Percentiles rank a stretch among this genome's conserved stretches.
These are phyloP conservation scores for Hycleus cichorii DNA, from an alignment of 1,140 invertebrate genomes.

Conservation along the genomic window DNA sequence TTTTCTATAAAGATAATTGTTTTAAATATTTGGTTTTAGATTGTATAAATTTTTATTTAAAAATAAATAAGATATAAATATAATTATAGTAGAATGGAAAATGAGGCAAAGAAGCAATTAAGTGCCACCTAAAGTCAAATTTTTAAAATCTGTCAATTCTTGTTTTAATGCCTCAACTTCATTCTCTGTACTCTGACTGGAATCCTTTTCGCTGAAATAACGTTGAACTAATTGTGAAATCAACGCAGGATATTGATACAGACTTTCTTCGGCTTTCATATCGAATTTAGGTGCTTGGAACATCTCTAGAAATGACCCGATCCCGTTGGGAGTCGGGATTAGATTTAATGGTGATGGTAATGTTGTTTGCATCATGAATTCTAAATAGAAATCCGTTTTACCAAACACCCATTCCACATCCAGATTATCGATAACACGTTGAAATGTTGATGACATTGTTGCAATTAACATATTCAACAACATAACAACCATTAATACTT, in stretches of 20 bases:
- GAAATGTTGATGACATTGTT: constrained; percentile 68
- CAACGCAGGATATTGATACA: constrained; percentile 41
- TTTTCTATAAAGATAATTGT: too few species aligned
- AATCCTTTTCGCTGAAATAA: constrained; percentile 46
- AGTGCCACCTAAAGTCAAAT: not conserved
- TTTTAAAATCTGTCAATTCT: constrained; percentile 24
- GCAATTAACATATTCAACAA: constrained; percentile 74
- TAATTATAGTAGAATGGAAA: too few species aligned
- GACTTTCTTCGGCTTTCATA: constrained; percentile 20
- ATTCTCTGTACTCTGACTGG: constrained; percentile 20
- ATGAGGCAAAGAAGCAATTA: too few species aligned
- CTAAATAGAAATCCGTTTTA: constrained; percentile 50
- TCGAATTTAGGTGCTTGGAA: constrained; percentile 28
- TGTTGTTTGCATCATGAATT: constrained; percentile 49
- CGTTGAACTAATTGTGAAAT: constrained; percentile 48
- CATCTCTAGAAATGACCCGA: constrained; percentile 42
- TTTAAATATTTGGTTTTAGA: too few species aligned
- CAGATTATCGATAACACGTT: constrained; percentile 54
- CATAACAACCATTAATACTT: constrained; percentile 62
- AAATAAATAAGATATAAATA: too few species aligned
- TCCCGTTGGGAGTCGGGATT: constrained; percentile 45
- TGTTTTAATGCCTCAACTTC: constrained; percentile 35
- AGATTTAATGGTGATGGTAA: constrained; percentile 52
- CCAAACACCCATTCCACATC: constrained; percentile 55
- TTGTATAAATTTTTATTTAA: too few species aligned